Percentiles rank a stretch among this genome's conserved stretches.
Conservation (phyloP, 37 sponge, comb jelly and placozoan species). For the Halisarca cf. caerulea region DNA sequence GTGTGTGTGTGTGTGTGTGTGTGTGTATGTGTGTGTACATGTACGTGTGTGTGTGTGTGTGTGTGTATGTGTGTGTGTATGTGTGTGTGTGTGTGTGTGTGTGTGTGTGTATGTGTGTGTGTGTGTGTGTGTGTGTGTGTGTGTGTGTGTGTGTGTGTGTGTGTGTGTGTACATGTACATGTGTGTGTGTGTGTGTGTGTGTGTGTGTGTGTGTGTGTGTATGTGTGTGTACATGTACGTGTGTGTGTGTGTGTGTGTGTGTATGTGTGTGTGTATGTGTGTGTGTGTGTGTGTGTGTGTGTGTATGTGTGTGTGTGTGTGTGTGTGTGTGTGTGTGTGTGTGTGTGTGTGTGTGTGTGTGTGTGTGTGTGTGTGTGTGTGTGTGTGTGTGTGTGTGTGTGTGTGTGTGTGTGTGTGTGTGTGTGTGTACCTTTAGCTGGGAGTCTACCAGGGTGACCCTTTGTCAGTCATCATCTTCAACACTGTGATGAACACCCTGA, state of each 20-base stretch:
- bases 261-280: conserved; percentile 23
- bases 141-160: background rate
- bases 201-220: too few relatives aligned
- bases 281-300: background rate
- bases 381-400: conserved; percentile 50
- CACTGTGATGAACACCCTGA: too few relatives aligned
- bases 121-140: background rate
- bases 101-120: background rate
- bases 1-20: background rate
- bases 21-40: background rate
- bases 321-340: background rate
- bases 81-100: background rate
- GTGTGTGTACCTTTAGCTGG: conserved; percentile 6
- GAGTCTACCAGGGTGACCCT: too few relatives aligned
- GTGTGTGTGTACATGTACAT: background rate
- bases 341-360: conserved; percentile 40
- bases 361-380: conserved; percentile 50
- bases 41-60: background rate
- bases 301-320: background rate
- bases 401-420: conserved; percentile 57
- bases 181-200: conserved; percentile 6
- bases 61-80: background rate
- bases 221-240: conserved; percentile 25
- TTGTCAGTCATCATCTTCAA: too few relatives aligned
- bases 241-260: conserved; percentile 20